Evolutionary conservation across 35 echinoderm and acorn worm genomes (phyloP).

Genomic region (Apostichopus japonicus): DNA sequence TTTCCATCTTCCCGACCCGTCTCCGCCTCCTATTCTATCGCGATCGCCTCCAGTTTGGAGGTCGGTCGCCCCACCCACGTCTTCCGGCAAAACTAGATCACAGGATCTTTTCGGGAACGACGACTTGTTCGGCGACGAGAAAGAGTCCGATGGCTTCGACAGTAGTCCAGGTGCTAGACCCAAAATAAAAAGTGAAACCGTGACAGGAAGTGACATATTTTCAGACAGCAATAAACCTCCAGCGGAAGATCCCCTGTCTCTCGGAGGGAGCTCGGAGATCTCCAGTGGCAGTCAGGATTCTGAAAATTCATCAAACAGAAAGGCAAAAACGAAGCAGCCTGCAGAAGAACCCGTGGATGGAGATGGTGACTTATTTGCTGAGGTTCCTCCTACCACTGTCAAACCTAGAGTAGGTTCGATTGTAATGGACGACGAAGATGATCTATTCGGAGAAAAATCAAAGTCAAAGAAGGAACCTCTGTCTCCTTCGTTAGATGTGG

Average conservation of each 20-base stretch:
- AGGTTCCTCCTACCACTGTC: not conserved
- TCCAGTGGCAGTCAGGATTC: not conserved
- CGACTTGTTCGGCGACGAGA: conserved; percentile 57
- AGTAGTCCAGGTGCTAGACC: not conserved
- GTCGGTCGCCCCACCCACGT: conserved; percentile 11
- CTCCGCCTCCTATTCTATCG: not conserved
- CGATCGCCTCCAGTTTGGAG: not conserved
- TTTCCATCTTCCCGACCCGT: conserved; percentile 18
- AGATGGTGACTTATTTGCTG: conserved; percentile 34
- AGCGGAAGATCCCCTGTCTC: not conserved
- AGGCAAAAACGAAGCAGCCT: too few relatives aligned
- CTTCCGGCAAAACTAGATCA: not conserved
- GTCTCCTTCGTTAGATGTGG: conserved; percentile 34
- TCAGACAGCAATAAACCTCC: not conserved
- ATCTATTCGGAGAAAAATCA: conserved; percentile 65
- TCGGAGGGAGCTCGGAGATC: not conserved
- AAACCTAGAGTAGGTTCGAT: conserved; percentile 3
- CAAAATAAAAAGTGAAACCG: conserved; percentile 8
- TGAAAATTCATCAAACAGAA: not conserved
- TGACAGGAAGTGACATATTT: conserved; percentile 17
- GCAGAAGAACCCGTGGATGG: not conserved
- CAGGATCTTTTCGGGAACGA: conserved; percentile 73
- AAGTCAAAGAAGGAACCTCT: not conserved
- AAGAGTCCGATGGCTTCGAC: not conserved
- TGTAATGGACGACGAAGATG: conserved; percentile 27